Percentiles rank a stretch among this genome's conserved stretches.
Evolutionary conservation across 2,113 vertebrate genomes (phyloP).

Genomic region (Ceuthmochares aereus): DNA sequence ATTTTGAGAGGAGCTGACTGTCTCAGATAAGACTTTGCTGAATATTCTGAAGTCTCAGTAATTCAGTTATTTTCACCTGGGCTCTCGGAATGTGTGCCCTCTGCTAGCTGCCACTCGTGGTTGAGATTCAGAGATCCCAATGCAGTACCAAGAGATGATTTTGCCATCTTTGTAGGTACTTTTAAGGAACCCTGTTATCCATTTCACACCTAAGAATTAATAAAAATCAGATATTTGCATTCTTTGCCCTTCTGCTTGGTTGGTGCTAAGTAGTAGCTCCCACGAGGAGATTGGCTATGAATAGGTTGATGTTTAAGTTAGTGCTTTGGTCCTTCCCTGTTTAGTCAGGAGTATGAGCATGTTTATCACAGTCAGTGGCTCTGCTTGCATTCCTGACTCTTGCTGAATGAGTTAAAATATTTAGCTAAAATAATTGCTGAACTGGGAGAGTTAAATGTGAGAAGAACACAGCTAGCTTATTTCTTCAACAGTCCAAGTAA

Average conservation of each 20-base stretch:
- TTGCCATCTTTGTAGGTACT: neutral
- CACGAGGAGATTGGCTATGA: neutral
- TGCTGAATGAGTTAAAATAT: neutral
- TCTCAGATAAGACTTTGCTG: neutral
- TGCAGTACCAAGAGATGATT: fast-evolving
- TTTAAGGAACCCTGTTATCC: neutral
- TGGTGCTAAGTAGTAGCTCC: neutral
- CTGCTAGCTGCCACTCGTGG: neutral
- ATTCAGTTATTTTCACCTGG: neutral
- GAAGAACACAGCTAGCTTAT: neutral
- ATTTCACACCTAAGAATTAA: neutral
- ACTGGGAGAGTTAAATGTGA: neutral
- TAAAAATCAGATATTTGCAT: neutral
- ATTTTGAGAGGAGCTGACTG: neutral
- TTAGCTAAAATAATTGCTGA: neutral
- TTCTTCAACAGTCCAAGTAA: neutral
- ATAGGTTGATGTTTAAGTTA: neutral
- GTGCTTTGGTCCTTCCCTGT: neutral
- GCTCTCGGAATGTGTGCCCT: neutral
- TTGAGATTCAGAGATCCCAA: neutral
- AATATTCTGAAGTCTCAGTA: neutral
- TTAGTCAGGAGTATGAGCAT: neutral
- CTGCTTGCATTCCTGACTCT: neutral
- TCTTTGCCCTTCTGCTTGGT: neutral
- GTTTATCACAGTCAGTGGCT: fast-evolving